A percentile compares a stretch with the other conserved stretches of the same genome.
Evolutionary conservation across 2,888 invertebrate species (phyloP).

Genomic region (Nymphalis polychloros): DNA sequence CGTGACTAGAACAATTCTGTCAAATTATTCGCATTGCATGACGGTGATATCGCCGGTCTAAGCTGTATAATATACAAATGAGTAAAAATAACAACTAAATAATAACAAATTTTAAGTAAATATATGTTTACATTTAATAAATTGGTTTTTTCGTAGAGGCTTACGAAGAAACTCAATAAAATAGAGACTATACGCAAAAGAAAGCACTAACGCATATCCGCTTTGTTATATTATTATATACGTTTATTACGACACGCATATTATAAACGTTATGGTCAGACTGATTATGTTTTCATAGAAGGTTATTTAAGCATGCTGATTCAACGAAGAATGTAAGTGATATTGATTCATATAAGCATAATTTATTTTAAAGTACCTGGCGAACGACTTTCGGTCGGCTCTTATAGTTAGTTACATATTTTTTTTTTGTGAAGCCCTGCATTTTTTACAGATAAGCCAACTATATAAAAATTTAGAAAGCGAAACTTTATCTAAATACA

Average conservation of each 20-base stretch:
- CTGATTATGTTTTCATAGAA: constrained; percentile 12
- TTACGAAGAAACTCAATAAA: constrained; percentile 24
- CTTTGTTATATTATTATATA: constrained; percentile 20
- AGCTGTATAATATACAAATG: constrained; percentile 35
- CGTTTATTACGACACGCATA: background rate
- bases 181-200: constrained; percentile 38
- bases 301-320: background rate
- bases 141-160: constrained; percentile 3
- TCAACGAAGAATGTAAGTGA: too few species aligned
- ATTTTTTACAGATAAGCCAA: too few species aligned
- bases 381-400: too few species aligned
- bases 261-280: constrained; percentile 3
- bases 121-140: constrained; percentile 4
- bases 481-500: too few species aligned
- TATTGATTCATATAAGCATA: too few species aligned
- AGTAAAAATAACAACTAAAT: constrained; percentile 27
- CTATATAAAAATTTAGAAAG: too few species aligned
- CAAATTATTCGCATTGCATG: constrained; percentile 44
- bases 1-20: constrained; percentile 45
- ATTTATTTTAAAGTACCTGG: too few species aligned
- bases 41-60: constrained; percentile 44
- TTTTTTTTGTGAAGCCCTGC: too few species aligned
- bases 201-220: constrained; percentile 36
- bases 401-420: too few species aligned
- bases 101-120: constrained; percentile 21